Percentiles rank a stretch among this genome's conserved stretches.
Conservation (phyloP, 1,140 invertebrate species). For the Odontomachus brunneus region DNA sequence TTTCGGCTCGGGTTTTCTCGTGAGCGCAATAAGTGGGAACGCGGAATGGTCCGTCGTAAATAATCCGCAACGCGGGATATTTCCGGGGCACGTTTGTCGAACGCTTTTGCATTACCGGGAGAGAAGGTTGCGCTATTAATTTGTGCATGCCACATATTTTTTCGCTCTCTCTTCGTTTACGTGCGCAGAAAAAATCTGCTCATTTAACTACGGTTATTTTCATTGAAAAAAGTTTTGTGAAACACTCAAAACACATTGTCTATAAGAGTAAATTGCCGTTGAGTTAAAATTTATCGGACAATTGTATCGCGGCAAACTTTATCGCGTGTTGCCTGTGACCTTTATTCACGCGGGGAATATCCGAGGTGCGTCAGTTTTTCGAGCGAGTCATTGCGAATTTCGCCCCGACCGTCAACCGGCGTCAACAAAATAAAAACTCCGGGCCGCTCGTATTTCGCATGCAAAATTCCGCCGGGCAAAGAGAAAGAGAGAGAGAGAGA, state of each 20-base stretch:
- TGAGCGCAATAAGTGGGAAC: constrained; percentile 61
- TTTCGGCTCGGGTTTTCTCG: neutral
- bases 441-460: constrained; percentile 62
- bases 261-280: constrained; percentile 19
- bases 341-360: constrained; percentile 40
- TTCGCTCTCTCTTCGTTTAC: neutral
- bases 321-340: constrained; percentile 38
- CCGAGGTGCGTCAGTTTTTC: constrained; percentile 45
- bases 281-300: constrained; percentile 43
- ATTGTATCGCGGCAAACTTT: constrained; percentile 43
- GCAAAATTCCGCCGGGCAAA: constrained; percentile 45
- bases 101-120: neutral
- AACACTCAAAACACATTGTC: constrained; percentile 34
- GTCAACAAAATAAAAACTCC: constrained; percentile 66
- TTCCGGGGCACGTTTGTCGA: neutral
- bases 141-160: neutral
- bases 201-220: constrained; percentile 10
- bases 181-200: constrained; percentile 8
- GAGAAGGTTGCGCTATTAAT: neutral
- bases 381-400: constrained; percentile 43
- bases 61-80: constrained; percentile 14
- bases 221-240: constrained; percentile 8
- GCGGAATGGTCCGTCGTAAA: constrained; percentile 9
- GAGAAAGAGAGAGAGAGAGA: no score
- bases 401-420: neutral